Conservation (phyloP, 1,140 invertebrate genomes). For the Aphis craccivora region DNA sequence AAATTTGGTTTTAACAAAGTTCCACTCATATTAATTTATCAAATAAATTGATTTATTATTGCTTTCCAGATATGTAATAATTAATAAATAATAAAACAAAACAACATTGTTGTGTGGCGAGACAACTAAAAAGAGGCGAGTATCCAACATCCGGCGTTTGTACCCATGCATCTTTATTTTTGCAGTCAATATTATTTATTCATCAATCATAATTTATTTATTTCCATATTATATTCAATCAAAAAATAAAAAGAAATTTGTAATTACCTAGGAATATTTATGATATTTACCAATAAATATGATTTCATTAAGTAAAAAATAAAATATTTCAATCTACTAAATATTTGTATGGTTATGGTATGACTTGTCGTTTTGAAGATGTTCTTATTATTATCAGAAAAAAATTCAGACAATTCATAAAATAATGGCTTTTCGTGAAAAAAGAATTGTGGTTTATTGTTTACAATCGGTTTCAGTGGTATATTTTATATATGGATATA, state of each 20-base stretch:
- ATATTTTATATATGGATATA: not conserved
- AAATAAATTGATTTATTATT: not conserved
- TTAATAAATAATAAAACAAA: not conserved
- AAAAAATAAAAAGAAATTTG: not conserved
- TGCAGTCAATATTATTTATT: not conserved
- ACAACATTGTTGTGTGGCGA: not conserved
- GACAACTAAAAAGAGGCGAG: not conserved
- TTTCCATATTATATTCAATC: not conserved
- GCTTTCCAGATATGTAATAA: not conserved
- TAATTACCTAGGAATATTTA: not conserved
- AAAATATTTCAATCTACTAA: not conserved
- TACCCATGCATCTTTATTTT: not conserved
- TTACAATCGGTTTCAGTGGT: conserved; percentile 17
- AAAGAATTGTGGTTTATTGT: not conserved
- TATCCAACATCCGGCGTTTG: not conserved
- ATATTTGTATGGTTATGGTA: not conserved
- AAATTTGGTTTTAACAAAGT: not conserved
- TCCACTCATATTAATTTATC: not conserved
- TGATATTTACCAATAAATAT: not conserved
- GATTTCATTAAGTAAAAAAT: not conserved
- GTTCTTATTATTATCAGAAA: not conserved
- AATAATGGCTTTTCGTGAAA: not conserved
- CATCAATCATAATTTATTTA: not conserved
- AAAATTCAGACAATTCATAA: not conserved
- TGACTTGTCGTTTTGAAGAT: not conserved